Evolutionary conservation across 2,113 vertebrate genomes (phyloP).

Genomic region (Hiodon tergisus): DNA sequence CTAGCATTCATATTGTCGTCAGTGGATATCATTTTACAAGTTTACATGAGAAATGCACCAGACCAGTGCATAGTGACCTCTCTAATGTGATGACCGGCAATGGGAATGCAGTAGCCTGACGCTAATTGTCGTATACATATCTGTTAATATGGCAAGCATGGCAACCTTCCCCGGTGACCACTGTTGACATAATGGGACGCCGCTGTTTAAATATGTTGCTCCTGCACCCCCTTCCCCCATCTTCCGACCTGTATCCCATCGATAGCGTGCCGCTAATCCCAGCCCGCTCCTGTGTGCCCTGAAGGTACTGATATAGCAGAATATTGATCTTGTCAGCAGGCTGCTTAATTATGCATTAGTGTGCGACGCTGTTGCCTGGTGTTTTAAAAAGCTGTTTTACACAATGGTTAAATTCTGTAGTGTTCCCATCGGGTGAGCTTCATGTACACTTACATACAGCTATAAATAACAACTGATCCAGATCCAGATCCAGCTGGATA

Average conservation of each 20-base stretch:
- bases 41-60: no score
- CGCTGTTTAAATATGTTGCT: background rate
- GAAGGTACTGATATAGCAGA: constrained; percentile 11
- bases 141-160: background rate
- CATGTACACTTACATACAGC: no score
- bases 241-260: background rate
- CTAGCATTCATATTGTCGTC: no score
- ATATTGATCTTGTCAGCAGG: constrained; percentile 13
- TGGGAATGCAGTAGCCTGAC: no score
- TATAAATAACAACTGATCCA: no score
- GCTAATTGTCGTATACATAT: no score
- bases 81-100: no score
- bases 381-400: background rate
- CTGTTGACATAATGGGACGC: background rate
- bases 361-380: background rate
- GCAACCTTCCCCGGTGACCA: background rate
- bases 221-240: background rate
- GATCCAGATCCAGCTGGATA: no score
- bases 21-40: no score
- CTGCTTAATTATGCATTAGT: constrained; percentile 8
- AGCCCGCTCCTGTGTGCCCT: background rate
- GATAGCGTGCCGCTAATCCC: constrained; percentile 9
- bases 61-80: no score
- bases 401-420: background rate
- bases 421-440: no score